phyloP scores from a whole-genome alignment of 2,113 vertebrate genomes.

The Oxyura jamaicensis region DNA sequence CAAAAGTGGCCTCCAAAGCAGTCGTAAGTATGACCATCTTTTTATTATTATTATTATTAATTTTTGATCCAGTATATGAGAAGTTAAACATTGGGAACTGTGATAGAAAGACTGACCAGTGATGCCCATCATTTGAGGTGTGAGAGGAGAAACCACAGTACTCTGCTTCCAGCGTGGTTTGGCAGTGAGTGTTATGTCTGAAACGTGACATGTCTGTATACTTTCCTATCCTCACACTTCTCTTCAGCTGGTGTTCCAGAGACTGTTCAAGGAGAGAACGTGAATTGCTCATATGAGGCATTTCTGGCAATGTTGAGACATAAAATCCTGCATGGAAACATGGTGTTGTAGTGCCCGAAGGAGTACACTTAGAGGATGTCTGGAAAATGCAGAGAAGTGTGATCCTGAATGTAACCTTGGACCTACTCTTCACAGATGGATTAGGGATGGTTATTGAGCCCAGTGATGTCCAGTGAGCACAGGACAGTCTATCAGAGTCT shows the following conservation, averaged over 20 bases:
- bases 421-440: background rate
- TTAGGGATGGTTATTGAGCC: background rate
- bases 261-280: background rate
- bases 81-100: background rate
- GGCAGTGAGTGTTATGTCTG: background rate
- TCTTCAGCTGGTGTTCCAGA: background rate
- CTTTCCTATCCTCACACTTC: background rate
- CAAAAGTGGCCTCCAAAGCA: background rate
- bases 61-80: background rate
- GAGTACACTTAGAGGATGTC: background rate
- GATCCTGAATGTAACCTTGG: background rate
- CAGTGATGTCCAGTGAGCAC: background rate
- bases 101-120: background rate
- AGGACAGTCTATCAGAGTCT: background rate
- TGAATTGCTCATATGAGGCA: background rate
- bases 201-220: background rate
- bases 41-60: background rate
- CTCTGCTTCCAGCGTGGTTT: background rate
- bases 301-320: background rate
- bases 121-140: background rate
- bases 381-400: background rate
- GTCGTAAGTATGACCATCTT: background rate
- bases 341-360: background rate
- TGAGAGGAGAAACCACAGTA: background rate
- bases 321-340: background rate